Base-by-base conservation (phyloP, 2,113 vertebrate genomes). In the Notiomystis cincta region DNA sequence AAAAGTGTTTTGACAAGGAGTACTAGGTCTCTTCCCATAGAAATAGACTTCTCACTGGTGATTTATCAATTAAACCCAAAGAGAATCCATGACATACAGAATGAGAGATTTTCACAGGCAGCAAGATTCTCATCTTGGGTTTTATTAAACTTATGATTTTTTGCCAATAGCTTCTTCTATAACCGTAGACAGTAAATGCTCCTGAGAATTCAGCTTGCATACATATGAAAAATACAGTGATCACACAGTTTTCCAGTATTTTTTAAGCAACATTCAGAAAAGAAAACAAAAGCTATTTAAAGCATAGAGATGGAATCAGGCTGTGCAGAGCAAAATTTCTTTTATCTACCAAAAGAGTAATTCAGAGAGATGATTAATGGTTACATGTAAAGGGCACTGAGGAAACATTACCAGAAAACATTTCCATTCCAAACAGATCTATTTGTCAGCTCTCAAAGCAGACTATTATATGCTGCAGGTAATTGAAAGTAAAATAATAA, bases 401-500 rank as follows among this genome's bases (percentile, higher is more conserved):
- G 69, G n/a, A 96, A 94, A 79, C 31, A 82, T 78, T 89, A 78
- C 25, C 45, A 76, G 77, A 79, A 95, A 91, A 95, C 13, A 93
- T 79, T 87, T 91, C 58, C 48, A 91, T 89, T 92, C 40, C 27
- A 84, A 89, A 92, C 66, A 85, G 37, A 87, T 50, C 28, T 82
- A 79, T 96, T 84, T 89, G n/a, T 44, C 11, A 82, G n/a, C 40
- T 91, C 66, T 89, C 51, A 72, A 89, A 87, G 28, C 27, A 89
- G 53, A 53, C 45, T 79, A 72, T 82, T 93, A 84, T 37, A 56
- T 65, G 20, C 73, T 93, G 53, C 57, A 91, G 61, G 66, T 93
- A 96, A 94, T 65, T 90, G 80, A 91, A 93, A 89, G 51, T 56
- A 94, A 95, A 96, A 75, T 89, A 89, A 45, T 73, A 83, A 83